These are phyloP conservation scores for Rhyacophila evoluta DNA, from an alignment of 2,888 invertebrate species.

Conservation along the genomic window DNA sequence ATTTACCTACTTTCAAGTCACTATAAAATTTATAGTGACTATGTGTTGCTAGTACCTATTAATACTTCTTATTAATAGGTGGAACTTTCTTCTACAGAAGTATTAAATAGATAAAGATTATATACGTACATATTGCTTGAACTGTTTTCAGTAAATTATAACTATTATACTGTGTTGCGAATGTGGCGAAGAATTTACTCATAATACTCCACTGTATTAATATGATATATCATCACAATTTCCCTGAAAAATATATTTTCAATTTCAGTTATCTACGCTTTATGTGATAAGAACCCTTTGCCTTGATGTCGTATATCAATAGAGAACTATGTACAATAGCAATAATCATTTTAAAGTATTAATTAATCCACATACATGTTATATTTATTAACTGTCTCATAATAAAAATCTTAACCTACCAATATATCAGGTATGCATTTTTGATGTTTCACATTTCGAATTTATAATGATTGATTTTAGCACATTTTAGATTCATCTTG, in stretches of 20 bases:
- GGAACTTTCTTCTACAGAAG: no score
- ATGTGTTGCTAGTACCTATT: no score
- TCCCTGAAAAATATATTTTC: conserved; percentile 7
- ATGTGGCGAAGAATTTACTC: not conserved
- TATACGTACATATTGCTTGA: no score
- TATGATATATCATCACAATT: not conserved
- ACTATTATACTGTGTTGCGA: not conserved
- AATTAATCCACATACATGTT: not conserved
- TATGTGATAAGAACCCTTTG: conserved; percentile 41
- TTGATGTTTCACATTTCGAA: no score
- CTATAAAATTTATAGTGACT: no score
- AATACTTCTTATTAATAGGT: no score
- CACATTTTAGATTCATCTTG: no score
- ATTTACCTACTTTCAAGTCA: no score
- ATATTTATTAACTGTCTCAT: not conserved
- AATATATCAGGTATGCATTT: no score
- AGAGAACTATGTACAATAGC: conserved; percentile 47
- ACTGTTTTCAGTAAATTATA: no score
- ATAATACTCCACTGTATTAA: not conserved
- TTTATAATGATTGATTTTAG: not conserved
- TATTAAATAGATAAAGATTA: no score
- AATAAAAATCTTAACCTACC: not conserved
- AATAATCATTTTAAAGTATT: conserved; percentile 41
- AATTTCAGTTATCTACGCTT: conserved; percentile 9
- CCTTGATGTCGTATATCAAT: conserved; percentile 53